Conservation (phyloP, 2,113 vertebrate species). For the Anseranas semipalmata region DNA sequence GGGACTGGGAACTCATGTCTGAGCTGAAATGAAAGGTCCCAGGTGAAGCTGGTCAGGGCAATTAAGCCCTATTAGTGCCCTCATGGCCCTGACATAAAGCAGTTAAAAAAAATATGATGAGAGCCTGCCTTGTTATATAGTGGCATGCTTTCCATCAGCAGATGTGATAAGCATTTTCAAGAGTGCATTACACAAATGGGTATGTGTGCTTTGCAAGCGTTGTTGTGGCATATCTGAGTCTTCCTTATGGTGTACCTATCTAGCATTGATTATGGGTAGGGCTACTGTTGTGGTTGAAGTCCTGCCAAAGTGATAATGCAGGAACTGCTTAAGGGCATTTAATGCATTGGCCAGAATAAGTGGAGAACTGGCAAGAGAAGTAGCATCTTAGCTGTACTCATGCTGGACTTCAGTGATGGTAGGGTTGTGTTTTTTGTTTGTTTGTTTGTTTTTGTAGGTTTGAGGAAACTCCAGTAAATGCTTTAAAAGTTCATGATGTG, state of each 20-base stretch:
- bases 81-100: fast-evolving
- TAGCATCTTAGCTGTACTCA: not conserved
- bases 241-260: fast-evolving
- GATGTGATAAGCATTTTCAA: fast-evolving
- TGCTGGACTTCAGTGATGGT: not conserved
- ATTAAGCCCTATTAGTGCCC: not conserved
- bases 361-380: not conserved
- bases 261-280: not conserved
- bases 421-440: not conserved
- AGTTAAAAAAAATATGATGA: too few relatives aligned
- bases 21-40: not conserved
- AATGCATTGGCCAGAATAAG: not conserved
- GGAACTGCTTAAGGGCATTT: not conserved
- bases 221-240: fast-evolving
- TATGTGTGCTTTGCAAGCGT: fast-evolving
- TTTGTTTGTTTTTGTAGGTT: not conserved
- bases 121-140: fast-evolving
- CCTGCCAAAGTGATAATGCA: not conserved
- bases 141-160: fast-evolving
- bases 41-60: not conserved
- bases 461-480: not conserved
- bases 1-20: not conserved
- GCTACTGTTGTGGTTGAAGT: not conserved
- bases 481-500: not conserved
- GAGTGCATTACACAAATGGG: fast-evolving